Evolutionary conservation across 2,888 invertebrate species (phyloP).

Genomic region (Melolontha melolontha): DNA sequence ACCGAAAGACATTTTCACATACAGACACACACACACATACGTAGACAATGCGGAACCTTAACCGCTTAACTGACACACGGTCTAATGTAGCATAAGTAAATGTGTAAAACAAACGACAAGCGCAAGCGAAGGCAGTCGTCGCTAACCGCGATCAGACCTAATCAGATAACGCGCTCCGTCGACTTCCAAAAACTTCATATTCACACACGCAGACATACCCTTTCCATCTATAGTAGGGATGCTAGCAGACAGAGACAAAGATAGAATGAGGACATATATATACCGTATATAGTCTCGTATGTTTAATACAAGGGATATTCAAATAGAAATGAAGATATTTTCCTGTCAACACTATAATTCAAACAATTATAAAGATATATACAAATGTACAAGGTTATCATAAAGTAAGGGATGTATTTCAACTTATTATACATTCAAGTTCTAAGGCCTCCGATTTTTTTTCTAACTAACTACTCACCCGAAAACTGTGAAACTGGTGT

Average conservation of each 20-base stretch:
- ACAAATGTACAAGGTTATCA: no score
- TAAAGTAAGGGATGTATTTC: no score
- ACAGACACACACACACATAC: no score
- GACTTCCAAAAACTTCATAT: conserved; percentile 48
- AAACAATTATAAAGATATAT: no score
- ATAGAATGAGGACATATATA: conserved; percentile 17
- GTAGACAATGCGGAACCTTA: conserved; percentile 48
- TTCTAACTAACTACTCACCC: no score
- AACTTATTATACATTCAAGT: no score
- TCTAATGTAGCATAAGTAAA: conserved; percentile 58
- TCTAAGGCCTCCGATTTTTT: no score
- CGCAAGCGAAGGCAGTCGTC: conserved; percentile 56
- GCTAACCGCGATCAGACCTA: conserved; percentile 56
- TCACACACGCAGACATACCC: conserved; percentile 28
- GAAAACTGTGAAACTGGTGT: no score
- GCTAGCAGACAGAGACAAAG: conserved; percentile 22
- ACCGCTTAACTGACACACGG: conserved; percentile 54
- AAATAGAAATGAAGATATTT: not conserved
- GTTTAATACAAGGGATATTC: not conserved
- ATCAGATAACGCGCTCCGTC: conserved; percentile 57
- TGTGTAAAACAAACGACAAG: conserved; percentile 58
- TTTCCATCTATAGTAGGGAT: not conserved
- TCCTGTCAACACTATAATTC: no score
- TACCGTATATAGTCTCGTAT: conserved; percentile 6
- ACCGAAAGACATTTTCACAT: no score